Conservation (phyloP, 2,888 invertebrate genomes). For the Melipona bicolor region DNA sequence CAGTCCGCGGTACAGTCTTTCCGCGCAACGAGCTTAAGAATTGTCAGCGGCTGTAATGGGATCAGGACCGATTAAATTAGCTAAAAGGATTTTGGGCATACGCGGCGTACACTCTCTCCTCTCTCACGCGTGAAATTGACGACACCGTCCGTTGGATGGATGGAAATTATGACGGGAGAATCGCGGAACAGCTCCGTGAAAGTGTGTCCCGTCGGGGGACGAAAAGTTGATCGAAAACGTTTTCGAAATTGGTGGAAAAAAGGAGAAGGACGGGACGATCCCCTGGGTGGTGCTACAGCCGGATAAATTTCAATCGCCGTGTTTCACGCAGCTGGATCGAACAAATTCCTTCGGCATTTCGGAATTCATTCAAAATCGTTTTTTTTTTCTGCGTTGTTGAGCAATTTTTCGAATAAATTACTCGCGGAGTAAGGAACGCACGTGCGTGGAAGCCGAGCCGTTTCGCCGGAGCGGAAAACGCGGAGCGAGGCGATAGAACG, state of each 20-base stretch:
- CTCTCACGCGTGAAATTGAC: not conserved
- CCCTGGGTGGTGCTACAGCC: not conserved
- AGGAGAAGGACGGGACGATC: not conserved
- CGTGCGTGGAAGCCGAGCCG: not conserved
- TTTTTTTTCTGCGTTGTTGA: not conserved
- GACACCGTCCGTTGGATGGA: slow-evolving; percentile 4
- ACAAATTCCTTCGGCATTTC: not conserved
- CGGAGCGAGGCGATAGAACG: not conserved
- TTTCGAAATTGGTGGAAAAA: not conserved
- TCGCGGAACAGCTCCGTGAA: not conserved
- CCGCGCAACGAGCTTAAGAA: slow-evolving; percentile 54
- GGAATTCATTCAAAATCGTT: not conserved
- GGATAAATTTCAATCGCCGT: not conserved
- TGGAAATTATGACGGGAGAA: not conserved
- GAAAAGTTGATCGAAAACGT: not conserved
- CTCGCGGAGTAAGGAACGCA: too few species aligned
- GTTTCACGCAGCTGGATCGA: not conserved
- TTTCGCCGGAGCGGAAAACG: not conserved
- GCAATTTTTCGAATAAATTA: too few species aligned
- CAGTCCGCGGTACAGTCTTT: not conserved
- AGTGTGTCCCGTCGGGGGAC: not conserved
- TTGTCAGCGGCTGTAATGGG: slow-evolving; percentile 68
- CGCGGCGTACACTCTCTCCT: not conserved
- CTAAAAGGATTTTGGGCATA: slow-evolving; percentile 70
- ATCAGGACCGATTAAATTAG: slow-evolving; percentile 74